Conservation (phyloP, 2,797 vertebrate species). For the Oreonectes daqikongensis region DNA sequence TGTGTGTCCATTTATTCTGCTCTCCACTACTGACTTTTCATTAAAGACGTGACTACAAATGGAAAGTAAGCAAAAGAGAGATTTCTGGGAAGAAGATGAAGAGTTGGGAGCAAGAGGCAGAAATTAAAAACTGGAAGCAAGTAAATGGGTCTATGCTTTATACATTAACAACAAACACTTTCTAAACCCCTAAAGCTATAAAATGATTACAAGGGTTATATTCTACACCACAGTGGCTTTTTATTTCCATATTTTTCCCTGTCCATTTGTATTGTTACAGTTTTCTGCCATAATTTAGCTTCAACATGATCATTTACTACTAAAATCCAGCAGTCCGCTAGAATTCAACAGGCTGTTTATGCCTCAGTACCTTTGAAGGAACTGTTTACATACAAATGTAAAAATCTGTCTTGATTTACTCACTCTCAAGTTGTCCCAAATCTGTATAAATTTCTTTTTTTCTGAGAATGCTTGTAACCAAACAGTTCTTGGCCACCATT, state of each 20-base stretch:
- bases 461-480: too few relatives aligned
- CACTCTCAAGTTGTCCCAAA: too few relatives aligned
- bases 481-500: too few relatives aligned
- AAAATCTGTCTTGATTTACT: too few relatives aligned
- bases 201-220: background rate
- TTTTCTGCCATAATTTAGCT: conserved; percentile 1
- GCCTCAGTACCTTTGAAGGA: background rate
- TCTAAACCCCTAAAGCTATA: background rate
- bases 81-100: background rate
- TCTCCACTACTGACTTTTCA: conserved; percentile 25
- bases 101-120: background rate
- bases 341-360: background rate
- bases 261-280: background rate
- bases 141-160: background rate
- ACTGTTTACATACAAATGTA: too few relatives aligned
- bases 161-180: background rate
- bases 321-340: background rate
- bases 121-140: background rate
- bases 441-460: too few relatives aligned
- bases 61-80: conserved; percentile 24
- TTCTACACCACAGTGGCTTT: background rate
- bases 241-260: background rate
- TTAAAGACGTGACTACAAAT: conserved; percentile 26
- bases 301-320: background rate
- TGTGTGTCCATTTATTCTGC: conserved; percentile 30